Base-by-base conservation (phyloP, 2,113 vertebrate species). In the Dicentrarchus labrax region DNA sequence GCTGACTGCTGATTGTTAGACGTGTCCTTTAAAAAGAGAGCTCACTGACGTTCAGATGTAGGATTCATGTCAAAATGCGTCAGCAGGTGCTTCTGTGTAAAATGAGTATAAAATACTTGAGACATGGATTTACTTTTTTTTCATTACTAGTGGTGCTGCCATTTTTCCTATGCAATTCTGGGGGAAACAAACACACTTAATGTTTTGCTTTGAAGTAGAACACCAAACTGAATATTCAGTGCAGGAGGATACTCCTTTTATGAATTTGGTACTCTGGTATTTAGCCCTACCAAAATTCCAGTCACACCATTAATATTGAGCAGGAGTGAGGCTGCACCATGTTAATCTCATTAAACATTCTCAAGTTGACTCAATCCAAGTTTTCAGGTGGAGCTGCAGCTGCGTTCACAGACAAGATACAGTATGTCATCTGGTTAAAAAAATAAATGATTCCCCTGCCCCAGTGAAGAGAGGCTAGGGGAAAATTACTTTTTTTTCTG, bases 1-100 rank as follows among this genome's bases (percentile, higher is more conserved):
- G 39, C 65, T 74, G 57, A 80, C 24, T 68, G 43, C 72, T 73
- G 56, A 86, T 43, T 51, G 22, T 36, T 4, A 39, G 4, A 30
- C 1, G 0, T 53, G 17, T 19, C 38, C 53, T 72, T 56, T 13
- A 30, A 47, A 78, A 69, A n/a, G 11, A 48, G 16, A 36, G n/a
- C 10, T 47, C 38, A 17, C 21, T 13, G 51, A 68, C 4, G 0
- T 24, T 50, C 21, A 50, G 30, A 48, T 8, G 5, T 56, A n/a
- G 22, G n/a, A 17, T 36, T 79, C 24, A 61, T 1, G 0, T 38
- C 30, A 22, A 22, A 51, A 10, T 54, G 16, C 1, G 10, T 19
- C 36, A 54, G 10, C 12, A 12, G 13, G 36, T 53, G 16, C 24
- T 59, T 59, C 5, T 38, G 4, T 39, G 39, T 53, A 70, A 70